Percentiles rank a stretch among this genome's conserved stretches.
These are phyloP conservation scores for Pipistrellus nathusii DNA, from an alignment of 2,797 vertebrate genomes.

Conservation along the genomic window DNA sequence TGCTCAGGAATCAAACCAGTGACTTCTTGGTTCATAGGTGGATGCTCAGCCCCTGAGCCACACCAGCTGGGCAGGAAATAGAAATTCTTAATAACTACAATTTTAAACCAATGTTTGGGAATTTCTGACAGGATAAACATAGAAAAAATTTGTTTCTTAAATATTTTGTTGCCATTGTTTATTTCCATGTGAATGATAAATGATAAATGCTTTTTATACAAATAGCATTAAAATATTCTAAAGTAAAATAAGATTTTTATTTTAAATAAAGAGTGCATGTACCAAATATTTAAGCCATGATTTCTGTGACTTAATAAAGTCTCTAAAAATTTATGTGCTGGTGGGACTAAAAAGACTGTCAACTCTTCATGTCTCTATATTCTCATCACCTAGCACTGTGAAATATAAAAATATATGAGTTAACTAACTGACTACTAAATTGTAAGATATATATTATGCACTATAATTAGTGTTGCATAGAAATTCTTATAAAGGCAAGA, in stretches of 20 bases:
- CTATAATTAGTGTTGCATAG: not conserved
- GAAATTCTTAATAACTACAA: conserved; percentile 47
- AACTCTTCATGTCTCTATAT: not conserved
- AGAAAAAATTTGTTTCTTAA: not conserved
- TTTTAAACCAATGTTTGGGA: conserved; percentile 36
- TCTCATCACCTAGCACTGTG: not conserved
- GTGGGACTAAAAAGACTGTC: not conserved
- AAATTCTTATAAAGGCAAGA: not conserved
- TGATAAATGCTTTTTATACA: not conserved
- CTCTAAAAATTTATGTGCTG: not conserved
- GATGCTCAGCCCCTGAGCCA: too few species aligned
- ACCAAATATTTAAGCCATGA: not conserved
- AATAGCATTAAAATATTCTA: not conserved
- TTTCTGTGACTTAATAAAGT: not conserved
- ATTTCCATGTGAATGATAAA: not conserved
- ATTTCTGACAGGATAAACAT: conserved; percentile 19
- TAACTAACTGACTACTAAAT: not conserved
- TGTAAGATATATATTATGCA: not conserved
- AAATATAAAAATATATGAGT: not conserved
- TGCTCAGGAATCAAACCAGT: too few species aligned
- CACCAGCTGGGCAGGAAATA: not conserved
- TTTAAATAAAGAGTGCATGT: not conserved
- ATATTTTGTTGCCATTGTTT: conserved; percentile 32
- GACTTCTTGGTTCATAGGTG: too few species aligned
- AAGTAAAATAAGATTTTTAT: conserved; percentile 7